phyloP scores from a whole-genome alignment of 2,797 vertebrate species.

The Ctenosaura bakeri region DNA sequence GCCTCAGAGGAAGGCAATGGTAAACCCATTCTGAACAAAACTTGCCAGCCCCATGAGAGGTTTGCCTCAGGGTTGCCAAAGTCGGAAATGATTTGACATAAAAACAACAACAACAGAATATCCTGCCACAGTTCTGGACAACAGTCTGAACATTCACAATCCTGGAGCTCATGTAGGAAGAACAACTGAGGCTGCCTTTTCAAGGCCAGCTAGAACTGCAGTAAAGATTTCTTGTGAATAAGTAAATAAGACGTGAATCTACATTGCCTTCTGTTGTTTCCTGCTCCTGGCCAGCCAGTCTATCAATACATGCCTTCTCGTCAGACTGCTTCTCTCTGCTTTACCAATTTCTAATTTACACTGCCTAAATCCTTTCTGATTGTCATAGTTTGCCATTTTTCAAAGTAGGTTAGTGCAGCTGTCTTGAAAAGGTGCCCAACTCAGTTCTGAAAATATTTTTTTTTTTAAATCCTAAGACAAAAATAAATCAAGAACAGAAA shows the following conservation, averaged over 20 bases:
- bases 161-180: background rate
- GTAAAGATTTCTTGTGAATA: background rate
- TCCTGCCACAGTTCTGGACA: background rate
- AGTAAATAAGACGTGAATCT: background rate
- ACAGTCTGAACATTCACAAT: background rate
- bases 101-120: background rate
- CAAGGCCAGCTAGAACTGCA: background rate
- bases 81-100: too few relatives aligned
- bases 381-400: background rate
- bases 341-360: background rate
- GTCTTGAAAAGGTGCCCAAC: background rate
- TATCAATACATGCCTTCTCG: background rate
- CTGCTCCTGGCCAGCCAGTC: background rate
- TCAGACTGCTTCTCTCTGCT: background rate
- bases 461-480: constrained; percentile 1
- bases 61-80: background rate
- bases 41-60: too few relatives aligned
- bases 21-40: too few relatives aligned
- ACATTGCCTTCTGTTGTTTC: background rate
- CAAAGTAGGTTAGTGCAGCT: background rate
- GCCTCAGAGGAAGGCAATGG: too few relatives aligned
- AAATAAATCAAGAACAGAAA: background rate
- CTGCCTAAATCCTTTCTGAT: background rate
- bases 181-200: background rate
- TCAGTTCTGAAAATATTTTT: background rate